Evolutionary conservation across 2,797 vertebrate species (phyloP), one percentile per base, ranked within the genome.

Genomic region (Hozukius guyotensis): DNA sequence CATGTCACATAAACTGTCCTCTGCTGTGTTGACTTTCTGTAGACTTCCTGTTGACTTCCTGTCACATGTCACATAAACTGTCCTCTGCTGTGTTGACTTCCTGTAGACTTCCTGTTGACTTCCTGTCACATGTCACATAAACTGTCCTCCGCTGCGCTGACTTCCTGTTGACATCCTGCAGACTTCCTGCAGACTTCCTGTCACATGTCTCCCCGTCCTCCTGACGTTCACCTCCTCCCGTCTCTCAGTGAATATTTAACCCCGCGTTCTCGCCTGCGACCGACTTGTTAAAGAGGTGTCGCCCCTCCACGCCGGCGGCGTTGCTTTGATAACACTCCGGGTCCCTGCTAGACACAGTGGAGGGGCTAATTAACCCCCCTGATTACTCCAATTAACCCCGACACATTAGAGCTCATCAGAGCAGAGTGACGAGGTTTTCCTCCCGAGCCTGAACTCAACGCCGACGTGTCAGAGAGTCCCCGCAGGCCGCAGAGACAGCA

Each of bases 341-440:
- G 55, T 84, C 91, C 11, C 85, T 83, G 88, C 78, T 76, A 89
- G 88, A 92, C 91, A 62, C 91, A 88, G 66, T 22, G 68, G 63
- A 85, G 78, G 86, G 86, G 88, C 90, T 96, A 94, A 93, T 96
- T 96, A 97, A 96, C 96, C 95, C 96, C 96, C 88, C 89, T 95
- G 94, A 96, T 97, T 95, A 93, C 90, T 83, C 91, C 94, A 96
- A 96, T 96, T 96, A 96, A 95, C 94, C 94, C 91, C 84, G 84
- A 95, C 93, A 94, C 95, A 93, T 96, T 96, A 94, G 89, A 86
- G 87, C 93, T 91, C 89, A 93, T 94, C 92, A 89, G 80, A 90
- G 86, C 70, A 83, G 81, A 72, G 78, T 75, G 85, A 83, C 34
- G 64, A 88, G 13, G 13, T 70, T 88, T 75, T 78, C 76, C 82